Evolutionary conservation across 2,113 vertebrate species (phyloP), one percentile per base, ranked within the genome.

Genomic region (Tenrec ecaudatus): DNA sequence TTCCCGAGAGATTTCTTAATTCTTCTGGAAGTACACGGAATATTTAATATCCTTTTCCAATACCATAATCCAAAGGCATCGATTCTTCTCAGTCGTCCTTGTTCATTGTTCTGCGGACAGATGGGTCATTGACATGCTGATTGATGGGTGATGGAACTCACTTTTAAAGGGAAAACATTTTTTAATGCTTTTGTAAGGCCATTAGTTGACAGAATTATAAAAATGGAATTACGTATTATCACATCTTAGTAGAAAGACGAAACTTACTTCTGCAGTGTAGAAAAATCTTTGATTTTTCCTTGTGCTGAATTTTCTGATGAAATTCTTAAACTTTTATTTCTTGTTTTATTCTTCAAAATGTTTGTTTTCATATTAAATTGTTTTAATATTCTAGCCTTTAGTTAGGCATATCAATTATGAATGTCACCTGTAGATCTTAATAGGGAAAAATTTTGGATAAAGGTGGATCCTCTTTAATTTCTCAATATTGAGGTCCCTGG

Each of bases 111-210:
- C 60, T 22, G 20, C 20, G 4, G 60, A 62, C 20, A 22, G 60
- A 62, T 2, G 22, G 22, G 60, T 62, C 60, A 62, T 20, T 62
- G 60, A 62, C 22, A 62, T 3, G 6, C 60, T 62, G 16, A 40
- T 6, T 22, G 16, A 62, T 62, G 60, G 22, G 60, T 62, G 19
- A 19, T 62, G 60, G 22, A 19, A 3, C 40, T 40, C 40, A 40
- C 40, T 40, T 40, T 40, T 40, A 40, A 40, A 7, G 40, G 20
- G 47, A 81, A 86, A 31, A 68, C 60, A 86, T 79, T 91, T 58
- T 95, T 92, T 82, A 91, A 86, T 22, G 16, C 20, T 78, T 95
- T 94, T 82, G 40, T 93, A 68, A 68, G 66, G 31, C 90, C 33
- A 83, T 40, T 79, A 80, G 47, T 78, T 91, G 47, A 91, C 57